Percentiles rank a stretch among this genome's conserved stretches.
phyloP scores from a whole-genome alignment of 2,113 vertebrate genomes.

The Symphodus melops region DNA sequence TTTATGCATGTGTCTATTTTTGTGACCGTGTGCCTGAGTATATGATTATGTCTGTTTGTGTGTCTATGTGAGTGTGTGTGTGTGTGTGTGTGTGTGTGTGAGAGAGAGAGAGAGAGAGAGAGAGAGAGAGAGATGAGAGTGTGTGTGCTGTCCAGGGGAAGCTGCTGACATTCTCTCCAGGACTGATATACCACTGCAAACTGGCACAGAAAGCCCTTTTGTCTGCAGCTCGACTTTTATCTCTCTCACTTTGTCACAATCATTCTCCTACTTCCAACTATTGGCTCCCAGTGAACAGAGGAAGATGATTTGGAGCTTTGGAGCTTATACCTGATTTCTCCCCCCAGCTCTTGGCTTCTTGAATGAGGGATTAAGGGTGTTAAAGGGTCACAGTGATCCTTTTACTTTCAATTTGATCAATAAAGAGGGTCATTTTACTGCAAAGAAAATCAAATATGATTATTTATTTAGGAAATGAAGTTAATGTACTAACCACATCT shows the following conservation, averaged over 20 bases:
- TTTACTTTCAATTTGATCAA: conserved; percentile 14
- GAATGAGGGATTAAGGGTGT: conserved; percentile 30
- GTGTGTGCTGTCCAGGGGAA: conserved; percentile 30
- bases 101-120: no score
- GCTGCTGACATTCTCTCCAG: conserved; percentile 60
- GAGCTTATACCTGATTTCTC: conserved; percentile 24
- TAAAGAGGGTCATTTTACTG: conserved; percentile 14
- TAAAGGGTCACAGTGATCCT: conserved; percentile 14
- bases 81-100: conserved; percentile 1
- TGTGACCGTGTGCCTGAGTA: conserved; percentile 23
- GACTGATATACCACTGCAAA: conserved; percentile 55
- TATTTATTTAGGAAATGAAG: not conserved
- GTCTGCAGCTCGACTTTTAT: conserved; percentile 46
- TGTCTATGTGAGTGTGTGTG: conserved; percentile 8
- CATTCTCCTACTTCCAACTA: conserved; percentile 33
- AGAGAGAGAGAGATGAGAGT: not conserved
- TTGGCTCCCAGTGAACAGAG: conserved; percentile 19
- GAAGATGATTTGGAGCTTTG: conserved; percentile 38
- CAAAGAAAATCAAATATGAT: conserved; percentile 28
- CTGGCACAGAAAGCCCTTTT: conserved; percentile 55
- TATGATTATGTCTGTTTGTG: conserved; percentile 11
- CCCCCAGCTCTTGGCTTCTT: conserved; percentile 8
- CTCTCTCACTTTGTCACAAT: conserved; percentile 41
- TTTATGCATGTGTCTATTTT: conserved; percentile 48
- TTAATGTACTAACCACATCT: no score